Evolutionary conservation across 2,888 invertebrate genomes (phyloP).

Genomic region (Erannis defoliaria): DNA sequence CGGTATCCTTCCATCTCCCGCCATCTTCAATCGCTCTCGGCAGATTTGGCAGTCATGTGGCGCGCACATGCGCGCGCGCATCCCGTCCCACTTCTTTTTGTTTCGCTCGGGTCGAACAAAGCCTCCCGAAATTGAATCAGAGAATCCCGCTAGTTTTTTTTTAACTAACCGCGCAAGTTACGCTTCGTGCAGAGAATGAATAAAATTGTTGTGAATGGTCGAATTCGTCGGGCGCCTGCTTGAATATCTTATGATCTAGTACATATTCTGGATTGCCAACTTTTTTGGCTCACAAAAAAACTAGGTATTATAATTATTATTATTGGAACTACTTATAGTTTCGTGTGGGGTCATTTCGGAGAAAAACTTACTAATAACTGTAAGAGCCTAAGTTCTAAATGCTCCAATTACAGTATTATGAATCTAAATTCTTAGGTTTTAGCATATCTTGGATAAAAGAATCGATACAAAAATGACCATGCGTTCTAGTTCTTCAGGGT

Average conservation of each 20-base stretch:
- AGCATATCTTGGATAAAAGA: no score
- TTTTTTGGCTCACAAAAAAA: no score
- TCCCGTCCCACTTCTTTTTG: constrained; percentile 50
- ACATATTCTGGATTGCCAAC: no score
- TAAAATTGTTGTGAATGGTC: constrained; percentile 52
- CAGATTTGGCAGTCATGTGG: constrained; percentile 75
- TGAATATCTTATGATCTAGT: constrained; percentile 20
- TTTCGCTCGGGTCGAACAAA: constrained; percentile 54
- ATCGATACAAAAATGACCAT: no score
- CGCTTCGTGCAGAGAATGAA: constrained; percentile 45
- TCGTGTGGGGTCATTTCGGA: no score
- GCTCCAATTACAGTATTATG: no score
- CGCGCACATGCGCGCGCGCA: constrained; percentile 70
- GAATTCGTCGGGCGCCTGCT: constrained; percentile 26
- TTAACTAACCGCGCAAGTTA: constrained; percentile 54
- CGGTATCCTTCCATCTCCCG: constrained; percentile 23
- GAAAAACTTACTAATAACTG: no score
- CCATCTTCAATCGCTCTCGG: constrained; percentile 53
- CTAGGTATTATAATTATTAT: no score
- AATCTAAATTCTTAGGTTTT: no score
- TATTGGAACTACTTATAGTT: no score
- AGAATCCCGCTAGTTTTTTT: constrained; percentile 44
- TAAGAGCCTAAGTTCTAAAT: no score
- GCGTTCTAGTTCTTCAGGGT: no score
- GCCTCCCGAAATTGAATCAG: constrained; percentile 58